Base-by-base conservation (phyloP, 2,797 vertebrate species). In the Enteromius afrohamiltoni region DNA sequence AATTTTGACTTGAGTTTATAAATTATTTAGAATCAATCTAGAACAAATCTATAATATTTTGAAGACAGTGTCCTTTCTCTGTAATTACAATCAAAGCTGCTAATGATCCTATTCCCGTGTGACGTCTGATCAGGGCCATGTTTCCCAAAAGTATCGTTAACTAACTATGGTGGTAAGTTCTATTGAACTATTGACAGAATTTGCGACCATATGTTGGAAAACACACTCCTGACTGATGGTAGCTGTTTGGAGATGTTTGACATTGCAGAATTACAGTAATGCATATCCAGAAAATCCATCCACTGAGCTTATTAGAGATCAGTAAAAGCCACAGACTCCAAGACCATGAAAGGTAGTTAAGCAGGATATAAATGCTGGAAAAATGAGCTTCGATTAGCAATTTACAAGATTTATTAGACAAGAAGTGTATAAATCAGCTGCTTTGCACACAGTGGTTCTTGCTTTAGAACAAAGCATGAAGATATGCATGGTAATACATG, bases 31-130 rank as follows among this genome's bases (percentile, higher is more conserved):
- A 49, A 11, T 51, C 16, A 19, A 34, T 34, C 29, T 8, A 34
- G 62, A 65, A 34, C 5, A 34, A 5, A 34, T 55, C 29, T 55
- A 75, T 8, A 34, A 6, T 34, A 21, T 0, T 7, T 7, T 14
- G 4, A 5, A 21, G 47, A 34, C 29, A 51, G 17, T 5, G 1
- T 47, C 45, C 42, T 29, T 93, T 93, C 83, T 89, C 90, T 93
- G 93, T 91, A 87, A 91, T 89, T 34, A 86, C 89, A 92, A 93
- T 93, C 86, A 90, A 91, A 90, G 89, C 92, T 91, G 91, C 92
- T 93, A 93, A 94, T 93, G 93, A 93, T 93, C 93, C 83, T 92
- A 93, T 93, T 93, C 92, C 92, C 90, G 90, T 94, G 92, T 95
- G 93, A 93, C 94, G 93, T 91, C 88, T 14, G 88, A 90, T 92